These are phyloP conservation scores for Thelaira solivaga DNA, from an alignment of 2,888 invertebrate genomes.

Conservation along the genomic window DNA sequence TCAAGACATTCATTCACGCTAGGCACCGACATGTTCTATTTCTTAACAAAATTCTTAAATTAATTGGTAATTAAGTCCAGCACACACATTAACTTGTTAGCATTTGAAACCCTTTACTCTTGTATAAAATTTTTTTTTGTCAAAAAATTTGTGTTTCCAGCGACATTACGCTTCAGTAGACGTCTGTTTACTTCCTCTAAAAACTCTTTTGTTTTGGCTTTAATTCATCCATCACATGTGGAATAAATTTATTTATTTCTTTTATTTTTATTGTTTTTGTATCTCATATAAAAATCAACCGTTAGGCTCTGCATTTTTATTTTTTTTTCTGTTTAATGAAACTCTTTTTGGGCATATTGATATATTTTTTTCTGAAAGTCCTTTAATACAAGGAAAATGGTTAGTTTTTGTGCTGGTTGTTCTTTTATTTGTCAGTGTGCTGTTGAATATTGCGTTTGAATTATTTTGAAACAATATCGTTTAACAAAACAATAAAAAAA, in stretches of 20 bases:
- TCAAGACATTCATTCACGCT: too few relatives aligned
- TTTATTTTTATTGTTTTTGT: too few relatives aligned
- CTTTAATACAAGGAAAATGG: slow-evolving; percentile 23
- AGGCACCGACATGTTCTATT: too few relatives aligned
- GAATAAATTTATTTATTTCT: slow-evolving; percentile 46
- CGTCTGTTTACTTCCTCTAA: slow-evolving; percentile 34
- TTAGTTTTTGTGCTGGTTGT: too few relatives aligned
- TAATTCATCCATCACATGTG: slow-evolving; percentile 55
- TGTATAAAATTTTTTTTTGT: neutral
- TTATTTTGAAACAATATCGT: slow-evolving; percentile 62
- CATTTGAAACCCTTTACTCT: neutral
- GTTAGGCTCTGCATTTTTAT: slow-evolving; percentile 41
- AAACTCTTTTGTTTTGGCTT: slow-evolving; percentile 37
- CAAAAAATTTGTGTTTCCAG: slow-evolving; percentile 25
- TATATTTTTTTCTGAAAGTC: slow-evolving; percentile 6
- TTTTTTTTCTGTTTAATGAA: neutral
- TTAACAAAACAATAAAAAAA: slow-evolving; percentile 45
- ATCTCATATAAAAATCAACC: slow-evolving; percentile 29
- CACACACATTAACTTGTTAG: neutral
- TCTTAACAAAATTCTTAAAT: too few relatives aligned
- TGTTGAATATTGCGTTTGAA: slow-evolving; percentile 59
- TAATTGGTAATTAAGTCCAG: too few relatives aligned
- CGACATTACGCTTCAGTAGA: slow-evolving; percentile 64
- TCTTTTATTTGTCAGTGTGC: slow-evolving; percentile 15
- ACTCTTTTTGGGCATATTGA: slow-evolving; percentile 7